phyloP scores from a whole-genome alignment of 2,797 vertebrate genomes.

The Sorex maritimensis region DNA sequence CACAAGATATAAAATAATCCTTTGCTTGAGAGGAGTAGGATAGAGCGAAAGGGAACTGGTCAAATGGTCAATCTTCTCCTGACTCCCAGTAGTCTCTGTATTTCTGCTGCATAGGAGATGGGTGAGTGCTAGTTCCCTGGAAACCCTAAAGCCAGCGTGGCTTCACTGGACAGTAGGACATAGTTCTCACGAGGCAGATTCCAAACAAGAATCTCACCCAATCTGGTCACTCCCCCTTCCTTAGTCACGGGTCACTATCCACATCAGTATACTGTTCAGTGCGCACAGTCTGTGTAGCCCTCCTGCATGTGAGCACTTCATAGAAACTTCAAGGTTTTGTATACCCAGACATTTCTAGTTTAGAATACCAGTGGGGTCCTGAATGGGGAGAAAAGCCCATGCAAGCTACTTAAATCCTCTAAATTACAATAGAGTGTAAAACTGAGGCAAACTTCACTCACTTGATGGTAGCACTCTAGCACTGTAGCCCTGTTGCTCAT shows the following conservation, averaged over 20 bases:
- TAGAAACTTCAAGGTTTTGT: neutral
- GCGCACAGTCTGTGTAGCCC: too few relatives aligned
- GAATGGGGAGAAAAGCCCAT: neutral
- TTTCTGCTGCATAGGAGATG: neutral
- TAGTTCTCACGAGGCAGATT: neutral
- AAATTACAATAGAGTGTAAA: neutral
- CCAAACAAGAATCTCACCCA: neutral
- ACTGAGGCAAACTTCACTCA: neutral
- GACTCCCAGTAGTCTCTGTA: neutral
- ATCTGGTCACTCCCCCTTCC: neutral
- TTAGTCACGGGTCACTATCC: too few relatives aligned
- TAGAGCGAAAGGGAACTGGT: neutral
- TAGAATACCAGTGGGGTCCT: neutral
- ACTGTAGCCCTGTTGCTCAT: too few relatives aligned
- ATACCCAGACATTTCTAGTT: neutral
- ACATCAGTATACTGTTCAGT: accelerated
- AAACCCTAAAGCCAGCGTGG: neutral
- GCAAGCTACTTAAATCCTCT: neutral
- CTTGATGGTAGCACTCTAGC: too few relatives aligned
- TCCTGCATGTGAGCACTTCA: accelerated
- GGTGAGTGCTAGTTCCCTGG: neutral
- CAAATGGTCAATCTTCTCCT: neutral
- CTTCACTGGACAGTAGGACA: neutral
- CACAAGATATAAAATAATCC: neutral
- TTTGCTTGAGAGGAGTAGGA: too few relatives aligned